Percentiles rank a stretch among this genome's conserved stretches.
These are phyloP conservation scores for Chironomus striatipennis DNA, from an alignment of 1,140 invertebrate species.

Conservation along the genomic window DNA sequence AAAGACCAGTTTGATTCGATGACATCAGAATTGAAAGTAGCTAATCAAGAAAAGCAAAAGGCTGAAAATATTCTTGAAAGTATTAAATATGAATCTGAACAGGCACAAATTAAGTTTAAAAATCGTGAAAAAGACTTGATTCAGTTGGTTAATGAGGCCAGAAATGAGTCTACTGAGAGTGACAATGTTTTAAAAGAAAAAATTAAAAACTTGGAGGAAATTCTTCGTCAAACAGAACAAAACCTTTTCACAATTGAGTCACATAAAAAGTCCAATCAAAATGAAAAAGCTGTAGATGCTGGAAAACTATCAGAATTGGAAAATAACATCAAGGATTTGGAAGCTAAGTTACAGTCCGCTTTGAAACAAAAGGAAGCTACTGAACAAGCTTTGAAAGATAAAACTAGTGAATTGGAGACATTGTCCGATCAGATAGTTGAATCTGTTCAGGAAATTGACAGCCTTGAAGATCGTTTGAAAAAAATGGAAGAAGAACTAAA, in stretches of 20 bases:
- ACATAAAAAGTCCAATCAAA: constrained; percentile 24
- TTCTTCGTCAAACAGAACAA: constrained; percentile 30
- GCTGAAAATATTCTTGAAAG: constrained; percentile 35
- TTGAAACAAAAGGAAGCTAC: neutral
- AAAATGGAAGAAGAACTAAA: neutral
- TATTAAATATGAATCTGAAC: constrained; percentile 37
- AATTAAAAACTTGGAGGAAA: constrained; percentile 26
- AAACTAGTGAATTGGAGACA: neutral
- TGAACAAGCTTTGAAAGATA: neutral
- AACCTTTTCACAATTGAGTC: constrained; percentile 27
- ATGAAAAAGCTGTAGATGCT: neutral
- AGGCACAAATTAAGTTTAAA: constrained; percentile 32
- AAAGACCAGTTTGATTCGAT: constrained; percentile 26
- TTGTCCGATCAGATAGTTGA: neutral
- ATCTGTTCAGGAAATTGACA: neutral
- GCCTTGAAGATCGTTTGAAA: neutral
- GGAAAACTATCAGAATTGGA: neutral
- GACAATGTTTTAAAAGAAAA: constrained; percentile 27
- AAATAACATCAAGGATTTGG: neutral
- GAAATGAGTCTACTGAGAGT: neutral
- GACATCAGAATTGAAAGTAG: constrained; percentile 27
- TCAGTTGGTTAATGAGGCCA: constrained; percentile 31
- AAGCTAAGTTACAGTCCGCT: neutral
- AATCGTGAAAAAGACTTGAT: constrained; percentile 34
- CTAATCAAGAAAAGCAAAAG: constrained; percentile 30